Conservation (phyloP, 2,888 invertebrate species). For the Oxyteleia sp. region DNA sequence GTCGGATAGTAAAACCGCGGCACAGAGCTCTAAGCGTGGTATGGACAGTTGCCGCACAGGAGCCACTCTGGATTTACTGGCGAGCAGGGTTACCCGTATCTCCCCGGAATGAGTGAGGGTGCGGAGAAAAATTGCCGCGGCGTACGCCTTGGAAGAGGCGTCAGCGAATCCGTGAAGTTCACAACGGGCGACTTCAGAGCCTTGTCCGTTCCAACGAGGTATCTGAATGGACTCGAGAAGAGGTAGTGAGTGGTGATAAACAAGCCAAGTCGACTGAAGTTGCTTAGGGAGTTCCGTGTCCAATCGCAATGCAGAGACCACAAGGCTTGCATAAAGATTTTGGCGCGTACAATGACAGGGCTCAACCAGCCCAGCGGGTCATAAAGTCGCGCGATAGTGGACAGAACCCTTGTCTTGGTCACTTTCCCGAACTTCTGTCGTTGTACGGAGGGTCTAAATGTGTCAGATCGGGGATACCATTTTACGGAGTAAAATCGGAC, state of each 20-base stretch:
- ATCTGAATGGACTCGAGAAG: neutral
- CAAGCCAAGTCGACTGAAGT: too few species aligned
- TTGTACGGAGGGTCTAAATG: too few species aligned
- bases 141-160: slow-evolving; percentile 49
- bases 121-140: slow-evolving; percentile 13
- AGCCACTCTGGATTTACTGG: slow-evolving; percentile 45
- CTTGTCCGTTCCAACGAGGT: neutral
- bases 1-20: slow-evolving; percentile 47
- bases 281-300: slow-evolving; percentile 18
- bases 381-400: slow-evolving; percentile 7
- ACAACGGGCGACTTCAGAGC: neutral
- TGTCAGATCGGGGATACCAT: neutral
- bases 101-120: slow-evolving; percentile 1
- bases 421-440: too few species aligned
- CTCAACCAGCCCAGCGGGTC: slow-evolving; percentile 47
- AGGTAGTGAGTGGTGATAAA: neutral
- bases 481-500: too few species aligned
- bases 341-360: slow-evolving; percentile 14
- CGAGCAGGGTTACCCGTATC: slow-evolving; percentile 5
- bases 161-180: slow-evolving; percentile 59
- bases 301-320: slow-evolving; percentile 32
- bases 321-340: slow-evolving; percentile 34
- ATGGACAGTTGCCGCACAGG: too few species aligned
- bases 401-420: too few species aligned
- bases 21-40: slow-evolving; percentile 26